Conservation (phyloP, 2,797 vertebrate species). For the Natrix natrix region DNA sequence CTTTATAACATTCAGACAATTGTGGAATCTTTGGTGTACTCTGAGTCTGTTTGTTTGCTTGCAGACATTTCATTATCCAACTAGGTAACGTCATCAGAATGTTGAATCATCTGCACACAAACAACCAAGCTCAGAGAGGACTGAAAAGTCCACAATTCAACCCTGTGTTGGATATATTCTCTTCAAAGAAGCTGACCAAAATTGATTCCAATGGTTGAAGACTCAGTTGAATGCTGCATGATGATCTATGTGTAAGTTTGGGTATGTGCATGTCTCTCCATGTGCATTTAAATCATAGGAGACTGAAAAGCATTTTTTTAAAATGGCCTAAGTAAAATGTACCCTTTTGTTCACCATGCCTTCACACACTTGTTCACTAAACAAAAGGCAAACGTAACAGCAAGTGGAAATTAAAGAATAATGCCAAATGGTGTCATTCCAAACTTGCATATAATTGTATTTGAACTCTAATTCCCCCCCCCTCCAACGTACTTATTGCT, state of each 20-base stretch:
- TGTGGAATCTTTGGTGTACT: background rate
- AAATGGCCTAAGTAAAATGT: background rate
- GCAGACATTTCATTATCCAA: background rate
- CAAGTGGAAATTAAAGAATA: slow-evolving; percentile 40
- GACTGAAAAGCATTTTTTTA: background rate
- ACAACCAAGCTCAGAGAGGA: background rate
- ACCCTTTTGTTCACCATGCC: background rate
- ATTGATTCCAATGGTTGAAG: background rate
- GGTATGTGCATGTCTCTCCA: background rate
- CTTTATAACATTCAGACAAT: background rate
- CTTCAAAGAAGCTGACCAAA: background rate
- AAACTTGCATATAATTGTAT: slow-evolving; percentile 20
- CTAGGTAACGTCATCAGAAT: background rate
- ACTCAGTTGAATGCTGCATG: background rate
- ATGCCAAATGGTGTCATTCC: slow-evolving; percentile 33
- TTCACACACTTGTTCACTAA: background rate
- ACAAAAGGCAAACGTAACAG: background rate
- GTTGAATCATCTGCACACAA: background rate
- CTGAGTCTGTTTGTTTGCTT: background rate
- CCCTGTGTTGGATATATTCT: too few relatives aligned
- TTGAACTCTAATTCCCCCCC: slow-evolving; percentile 51
- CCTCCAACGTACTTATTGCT: slow-evolving; percentile 46
- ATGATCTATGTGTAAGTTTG: background rate
- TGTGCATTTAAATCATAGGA: background rate
- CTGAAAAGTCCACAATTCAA: too few relatives aligned